Base-by-base conservation (phyloP, 2,888 invertebrate species). In the Cabera pusaria region DNA sequence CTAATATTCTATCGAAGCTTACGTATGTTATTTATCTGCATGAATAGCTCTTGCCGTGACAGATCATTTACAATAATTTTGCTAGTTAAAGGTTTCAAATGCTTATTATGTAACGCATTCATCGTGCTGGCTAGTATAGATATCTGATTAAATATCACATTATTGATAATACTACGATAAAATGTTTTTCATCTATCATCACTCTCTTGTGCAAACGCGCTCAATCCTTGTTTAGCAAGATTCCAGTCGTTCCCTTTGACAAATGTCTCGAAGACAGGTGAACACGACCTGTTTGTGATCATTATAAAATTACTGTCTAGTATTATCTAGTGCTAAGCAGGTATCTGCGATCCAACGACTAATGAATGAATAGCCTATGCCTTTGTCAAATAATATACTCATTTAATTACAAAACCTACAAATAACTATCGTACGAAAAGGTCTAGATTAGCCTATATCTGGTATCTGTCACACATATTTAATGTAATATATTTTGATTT, bases 21-120 rank as follows among this genome's bases (percentile, higher is more conserved):
- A 41, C 41, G 41, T 41, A 26, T 38, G 21, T 23, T 37, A 20
- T 40, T 23, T 9, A 40, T 33, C 22, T 33, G 35, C 26, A 36
- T 35, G 31, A 31, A 25, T 31, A 19, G 29, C 21, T 42, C 19
- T 11, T 31, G 35, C 14, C 34, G 25, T 42, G 41, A 42, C 41
- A 42, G 41, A 36, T 42, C 31, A 36, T 35, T 42, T 42, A 36
- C 31, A 42, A 42, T 42, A 28, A 17, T 35, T 35, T 25, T 42
- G 18, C 14, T 8, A 42, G 21, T 28, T 25, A 18, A 12, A n/a
- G 12, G 19, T 27, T 27, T 27, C 16, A 31, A 31, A 31, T 35
- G 25, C 20, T 26, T 29, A 31, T 41, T 41, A 35, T 25, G 35
- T 18, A 41, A 41, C 26, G 9, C 14, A 19, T 41, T 18, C 21